Conservation (phyloP, 2,797 vertebrate species). For the Acridotheres tristis region DNA sequence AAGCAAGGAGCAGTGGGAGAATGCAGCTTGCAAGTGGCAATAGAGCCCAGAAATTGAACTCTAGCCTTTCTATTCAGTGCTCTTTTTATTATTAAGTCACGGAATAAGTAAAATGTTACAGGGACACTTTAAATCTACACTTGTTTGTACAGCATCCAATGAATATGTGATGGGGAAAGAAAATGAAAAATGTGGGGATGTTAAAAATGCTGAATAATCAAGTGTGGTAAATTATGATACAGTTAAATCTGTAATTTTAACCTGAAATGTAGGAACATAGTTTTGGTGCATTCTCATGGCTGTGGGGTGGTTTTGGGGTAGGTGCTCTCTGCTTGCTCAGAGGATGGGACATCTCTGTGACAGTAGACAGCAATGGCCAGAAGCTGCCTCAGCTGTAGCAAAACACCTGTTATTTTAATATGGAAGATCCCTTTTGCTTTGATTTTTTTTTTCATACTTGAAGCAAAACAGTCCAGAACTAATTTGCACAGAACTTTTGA, state of each 20-base stretch:
- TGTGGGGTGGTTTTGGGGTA: neutral
- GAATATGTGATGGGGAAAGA: slow-evolving; percentile 19
- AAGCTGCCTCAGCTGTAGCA: neutral
- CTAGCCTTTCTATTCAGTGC: slow-evolving; percentile 52
- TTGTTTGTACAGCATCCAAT: slow-evolving; percentile 41
- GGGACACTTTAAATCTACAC: slow-evolving; percentile 59
- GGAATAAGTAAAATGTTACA: slow-evolving; percentile 54
- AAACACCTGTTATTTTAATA: neutral
- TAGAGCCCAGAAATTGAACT: slow-evolving; percentile 59
- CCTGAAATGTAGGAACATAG: neutral
- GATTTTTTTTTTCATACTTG: slow-evolving; percentile 64
- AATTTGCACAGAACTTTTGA: slow-evolving; percentile 75
- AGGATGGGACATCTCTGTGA: neutral
- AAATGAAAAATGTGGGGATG: slow-evolving; percentile 38
- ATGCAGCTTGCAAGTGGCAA: slow-evolving; percentile 54
- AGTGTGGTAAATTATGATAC: neutral
- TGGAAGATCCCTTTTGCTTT: neutral
- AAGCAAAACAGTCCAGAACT: slow-evolving; percentile 75
- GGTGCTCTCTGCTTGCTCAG: neutral
- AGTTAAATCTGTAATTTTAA: neutral
- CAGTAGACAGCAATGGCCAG: neutral
- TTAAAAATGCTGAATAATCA: neutral
- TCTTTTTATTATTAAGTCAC: slow-evolving; percentile 67
- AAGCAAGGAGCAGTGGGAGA: slow-evolving; percentile 25
- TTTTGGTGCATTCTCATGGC: neutral